These are phyloP conservation scores for Acanthochromis polyacanthus DNA, from an alignment of 2,113 vertebrate genomes.

Conservation along the genomic window DNA sequence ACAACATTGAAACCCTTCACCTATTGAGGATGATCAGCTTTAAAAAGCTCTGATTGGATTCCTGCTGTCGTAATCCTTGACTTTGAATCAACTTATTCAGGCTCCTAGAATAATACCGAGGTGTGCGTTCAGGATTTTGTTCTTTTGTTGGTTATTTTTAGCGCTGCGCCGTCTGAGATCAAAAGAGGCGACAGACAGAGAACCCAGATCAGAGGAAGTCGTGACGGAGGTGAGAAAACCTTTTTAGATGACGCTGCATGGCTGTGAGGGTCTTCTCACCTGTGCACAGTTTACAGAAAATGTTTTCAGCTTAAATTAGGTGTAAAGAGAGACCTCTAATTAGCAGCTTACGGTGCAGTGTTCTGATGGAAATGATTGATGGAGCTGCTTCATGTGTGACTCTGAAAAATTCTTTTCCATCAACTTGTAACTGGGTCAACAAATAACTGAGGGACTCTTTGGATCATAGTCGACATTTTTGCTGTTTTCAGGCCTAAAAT, in stretches of 20 bases:
- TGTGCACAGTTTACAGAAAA: not conserved
- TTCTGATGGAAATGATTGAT: too few species aligned
- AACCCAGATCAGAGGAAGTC: conserved; percentile 15
- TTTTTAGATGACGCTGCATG: not conserved
- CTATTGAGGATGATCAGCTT: conserved; percentile 22
- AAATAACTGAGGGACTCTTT: too few species aligned
- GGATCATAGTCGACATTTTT: too few species aligned
- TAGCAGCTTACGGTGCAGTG: too few species aligned
- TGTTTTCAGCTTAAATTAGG: not conserved
- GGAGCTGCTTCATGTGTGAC: too few species aligned
- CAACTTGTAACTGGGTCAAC: too few species aligned
- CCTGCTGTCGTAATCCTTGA: conserved; percentile 26
- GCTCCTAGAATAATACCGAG: conserved; percentile 3
- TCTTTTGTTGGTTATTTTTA: conserved; percentile 43
- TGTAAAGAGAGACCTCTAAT: not conserved
- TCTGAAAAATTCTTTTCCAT: too few species aligned
- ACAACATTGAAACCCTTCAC: conserved; percentile 30
- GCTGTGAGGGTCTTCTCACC: not conserved
- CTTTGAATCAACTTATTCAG: conserved; percentile 9
- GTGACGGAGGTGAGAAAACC: not conserved
- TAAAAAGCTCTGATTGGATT: conserved; percentile 19
- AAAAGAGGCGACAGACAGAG: conserved; percentile 22
- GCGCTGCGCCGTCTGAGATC: conserved; percentile 3
- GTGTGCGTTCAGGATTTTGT: conserved; percentile 17
- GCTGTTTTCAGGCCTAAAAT: too few species aligned